Base-by-base conservation (phyloP, 2,797 vertebrate genomes). In the Clarias laeviceps region DNA sequence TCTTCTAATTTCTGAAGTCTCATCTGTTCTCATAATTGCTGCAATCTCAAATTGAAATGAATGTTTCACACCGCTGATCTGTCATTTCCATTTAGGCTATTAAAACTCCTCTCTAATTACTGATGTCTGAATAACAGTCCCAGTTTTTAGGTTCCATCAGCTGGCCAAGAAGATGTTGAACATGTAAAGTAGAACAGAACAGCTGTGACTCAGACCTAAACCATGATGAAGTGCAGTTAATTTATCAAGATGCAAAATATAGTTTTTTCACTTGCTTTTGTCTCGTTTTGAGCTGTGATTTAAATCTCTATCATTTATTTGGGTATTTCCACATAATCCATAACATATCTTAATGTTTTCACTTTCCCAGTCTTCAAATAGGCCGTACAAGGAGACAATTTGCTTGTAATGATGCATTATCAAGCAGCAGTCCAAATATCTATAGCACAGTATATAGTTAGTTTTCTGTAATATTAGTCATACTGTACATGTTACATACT, bases 41-140 rank as follows among this genome's bases (percentile, higher is more conserved):
- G 84, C 69, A 9, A 86, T 87, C 87, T 89, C 77, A 80, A 87
- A 89, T 88, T 89, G 86, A 89, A 88, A 88, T 89, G 82, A 86
- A 86, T 84, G 86, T 88, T 62, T 87, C 84, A 79, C 79, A 82
- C 84, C 66, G 74, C 80, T 70, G 74, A 81, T 74, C 82, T 83
- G 79, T 87, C 86, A 80, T 87, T 88, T 90, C 82, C 82, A 87
- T 81, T 84, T 80, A 84, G 61, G 72, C 83, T 86, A 83, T 84
- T 82, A 86, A 85, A 80, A 83, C 85, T 85, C 82, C 81, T 82
- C 73, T 87, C 85, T 89, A 87, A 90, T 88, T 88, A 90, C 72
- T 62, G 27, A 64, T 80, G 84, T 65, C 77, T 89, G 86, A 89
- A 84, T 82, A 86, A 72, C 79, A 83, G 82, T 82, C 87, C 65